Base-by-base conservation (phyloP, 2,888 invertebrate species). In the Microctonus aethiopoides region DNA sequence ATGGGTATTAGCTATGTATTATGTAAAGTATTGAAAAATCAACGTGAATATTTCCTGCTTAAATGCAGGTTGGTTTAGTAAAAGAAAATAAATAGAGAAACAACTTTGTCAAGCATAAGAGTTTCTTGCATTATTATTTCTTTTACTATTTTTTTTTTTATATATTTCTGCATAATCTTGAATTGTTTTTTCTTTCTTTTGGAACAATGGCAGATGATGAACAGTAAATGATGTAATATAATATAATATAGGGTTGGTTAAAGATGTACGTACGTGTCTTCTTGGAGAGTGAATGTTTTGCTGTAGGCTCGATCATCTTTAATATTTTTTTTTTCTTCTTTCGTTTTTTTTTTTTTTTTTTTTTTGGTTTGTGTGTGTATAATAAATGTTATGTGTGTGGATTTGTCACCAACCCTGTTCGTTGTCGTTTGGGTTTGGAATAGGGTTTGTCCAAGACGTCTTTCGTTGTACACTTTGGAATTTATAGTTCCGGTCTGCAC, bases 401-500 rank as follows among this genome's bases (percentile, higher is more conserved):
- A n/a, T 22, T 34, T 61, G 20, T 41, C 39, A 41, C 62, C 72
- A 71, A 68, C 66, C 71, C 71, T 69, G 29, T 70, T 54, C 26
- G 29, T 67, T 36, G 41, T 54, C 56, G 56, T 54, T 54, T 65
- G 26, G 60, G 29, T 36, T 67, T 5, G 9, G 9, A 11, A 54
- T 4, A 9, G 54, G 54, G 54, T 22, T 60, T 22, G 32, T 60
- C 13, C 29, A 46, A 60, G 7, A 59, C 57, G 10, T n/a, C 46
- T 46, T 24, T 46, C 29, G 34, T 72, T 71, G 70, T 71, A 70
- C 66, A 67, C 68, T 67, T 68, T 71, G 63, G 72, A 73, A 74
- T 76, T 76, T 76, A 76, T 74, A 71, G 68, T 72, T 63, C 68
- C 68, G 64, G 65, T 67, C 46, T 63, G 26, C 29, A 13, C 11